Percentiles rank a stretch among this genome's conserved stretches.
phyloP scores from a whole-genome alignment of 1,140 invertebrate genomes.

The Zaprionus kolodkinae region DNA sequence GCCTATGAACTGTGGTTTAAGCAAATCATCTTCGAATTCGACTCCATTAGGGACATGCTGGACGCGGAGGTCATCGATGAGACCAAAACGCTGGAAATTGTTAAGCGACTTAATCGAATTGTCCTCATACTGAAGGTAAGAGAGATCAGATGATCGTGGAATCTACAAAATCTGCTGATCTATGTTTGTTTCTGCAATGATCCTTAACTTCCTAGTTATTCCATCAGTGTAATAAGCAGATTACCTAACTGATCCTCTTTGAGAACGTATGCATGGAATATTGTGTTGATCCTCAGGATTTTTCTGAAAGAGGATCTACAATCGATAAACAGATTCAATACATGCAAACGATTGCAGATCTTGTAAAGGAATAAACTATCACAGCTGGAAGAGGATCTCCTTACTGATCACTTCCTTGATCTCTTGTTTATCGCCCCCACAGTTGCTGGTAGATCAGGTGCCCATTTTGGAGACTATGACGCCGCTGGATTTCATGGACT shows the following conservation, averaged over 20 bases:
- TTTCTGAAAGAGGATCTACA: too few species aligned
- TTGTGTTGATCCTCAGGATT: neutral
- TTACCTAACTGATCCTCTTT: neutral
- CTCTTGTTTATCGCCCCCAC: conserved; percentile 20
- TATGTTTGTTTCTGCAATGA: neutral
- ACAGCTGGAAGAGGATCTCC: too few species aligned
- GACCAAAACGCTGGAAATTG: conserved; percentile 95
- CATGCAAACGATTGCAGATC: too few species aligned
- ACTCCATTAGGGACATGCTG: conserved; percentile 94
- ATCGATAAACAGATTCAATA: neutral
- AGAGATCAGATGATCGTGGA: neutral
- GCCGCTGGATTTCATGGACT: conserved; percentile 98
- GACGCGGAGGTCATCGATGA: conserved; percentile 93
- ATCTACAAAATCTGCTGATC: neutral
- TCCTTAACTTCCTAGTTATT: neutral
- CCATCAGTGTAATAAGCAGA: neutral
- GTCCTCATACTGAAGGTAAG: conserved; percentile 97
- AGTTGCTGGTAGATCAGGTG: conserved; percentile 98
- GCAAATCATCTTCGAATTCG: conserved; percentile 98
- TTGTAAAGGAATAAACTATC: neutral
- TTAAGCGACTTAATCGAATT: conserved; percentile 95
- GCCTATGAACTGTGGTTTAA: conserved; percentile 99
- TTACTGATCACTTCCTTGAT: neutral
- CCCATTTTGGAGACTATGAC: conserved; percentile 99
- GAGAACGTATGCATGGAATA: neutral